Base-by-base conservation (phyloP, 2,797 vertebrate species). In the Lithobates sylvaticus region DNA sequence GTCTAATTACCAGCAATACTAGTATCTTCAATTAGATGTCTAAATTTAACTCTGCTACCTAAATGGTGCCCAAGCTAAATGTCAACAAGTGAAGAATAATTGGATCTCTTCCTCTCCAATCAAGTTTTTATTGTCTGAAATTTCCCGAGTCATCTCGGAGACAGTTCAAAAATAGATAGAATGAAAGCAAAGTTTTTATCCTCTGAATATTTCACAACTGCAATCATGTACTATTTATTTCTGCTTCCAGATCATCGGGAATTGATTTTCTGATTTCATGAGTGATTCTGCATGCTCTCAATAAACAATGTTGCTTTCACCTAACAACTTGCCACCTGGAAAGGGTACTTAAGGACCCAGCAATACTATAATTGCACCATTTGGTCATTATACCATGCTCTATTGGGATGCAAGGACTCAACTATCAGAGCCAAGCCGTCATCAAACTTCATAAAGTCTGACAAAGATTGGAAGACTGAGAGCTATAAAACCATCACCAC, bases 61-160 rank as follows among this genome's bases (percentile, higher is more conserved):
- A 67, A 32, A 81, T 32, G 44, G 32, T 10, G 72, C 47, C 78
- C 42, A 39, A 39, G 13, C 73, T 54, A 78, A 83, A 87, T 73
- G 75, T 69, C 73, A 87, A 87, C 80, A 83, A 78, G 80, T 29
- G 54, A 18, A 15, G 42, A 72, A 58, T 83, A 69, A 87, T 83
- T 83, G 67, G 58, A 44, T 83, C 69, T 83, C 80, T 83, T 87
- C 80, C 85, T 87, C 69, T 87, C 80, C 85, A 87, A 87, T 87
- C 85, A 87, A 73, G 74, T 83, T 78, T 81, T 72, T 54, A 78
- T 87, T 87, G 85, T 87, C 68, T 87, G 54, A 72, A 10, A 83
- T 73, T 54, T 71, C 69, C 54, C 10, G 71, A 78, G 36, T 61
- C 36, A 64, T 82, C 71, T 83, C 26, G 27, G 72, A 75, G 68